These are phyloP conservation scores for Melanerpes formicivorus DNA, from an alignment of 2,113 vertebrate genomes.

Conservation along the genomic window DNA sequence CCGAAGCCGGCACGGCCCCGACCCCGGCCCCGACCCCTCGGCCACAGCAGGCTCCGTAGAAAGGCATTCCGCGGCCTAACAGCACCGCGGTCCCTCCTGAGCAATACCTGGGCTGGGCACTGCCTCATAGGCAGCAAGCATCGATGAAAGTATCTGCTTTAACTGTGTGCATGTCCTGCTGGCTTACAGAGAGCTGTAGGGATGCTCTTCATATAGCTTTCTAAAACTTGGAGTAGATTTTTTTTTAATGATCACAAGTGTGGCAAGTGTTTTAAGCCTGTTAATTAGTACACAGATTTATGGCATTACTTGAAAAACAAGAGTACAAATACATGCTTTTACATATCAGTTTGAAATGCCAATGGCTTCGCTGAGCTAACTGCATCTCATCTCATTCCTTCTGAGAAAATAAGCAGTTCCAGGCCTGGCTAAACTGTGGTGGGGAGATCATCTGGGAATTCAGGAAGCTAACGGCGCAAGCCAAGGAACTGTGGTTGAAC, in stretches of 20 bases:
- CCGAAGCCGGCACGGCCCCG: rapidly evolving
- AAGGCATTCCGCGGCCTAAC: rapidly evolving
- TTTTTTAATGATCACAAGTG: neutral
- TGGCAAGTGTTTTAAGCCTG: neutral
- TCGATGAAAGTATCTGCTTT: neutral
- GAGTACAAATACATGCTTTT: neutral
- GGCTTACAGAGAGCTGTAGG: neutral
- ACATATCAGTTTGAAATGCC: neutral
- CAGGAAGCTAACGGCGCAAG: slow-evolving; percentile 52
- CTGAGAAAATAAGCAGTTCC: slow-evolving; percentile 48
- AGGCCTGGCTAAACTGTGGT: slow-evolving; percentile 31
- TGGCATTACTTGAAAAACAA: neutral
- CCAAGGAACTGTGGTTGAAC: slow-evolving; percentile 61
- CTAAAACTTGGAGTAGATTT: neutral
- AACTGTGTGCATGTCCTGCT: neutral
- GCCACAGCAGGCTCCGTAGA: neutral
- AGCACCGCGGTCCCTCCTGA: neutral
- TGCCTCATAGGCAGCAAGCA: neutral
- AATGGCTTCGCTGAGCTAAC: neutral
- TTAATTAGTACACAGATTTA: neutral
- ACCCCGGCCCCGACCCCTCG: rapidly evolving
- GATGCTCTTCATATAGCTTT: neutral
- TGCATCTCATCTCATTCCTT: neutral
- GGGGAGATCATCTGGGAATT: slow-evolving; percentile 60
- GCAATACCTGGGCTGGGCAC: rapidly evolving